Base-by-base conservation (phyloP, 2,888 invertebrate species). In the Pardosa pseudoannulata region DNA sequence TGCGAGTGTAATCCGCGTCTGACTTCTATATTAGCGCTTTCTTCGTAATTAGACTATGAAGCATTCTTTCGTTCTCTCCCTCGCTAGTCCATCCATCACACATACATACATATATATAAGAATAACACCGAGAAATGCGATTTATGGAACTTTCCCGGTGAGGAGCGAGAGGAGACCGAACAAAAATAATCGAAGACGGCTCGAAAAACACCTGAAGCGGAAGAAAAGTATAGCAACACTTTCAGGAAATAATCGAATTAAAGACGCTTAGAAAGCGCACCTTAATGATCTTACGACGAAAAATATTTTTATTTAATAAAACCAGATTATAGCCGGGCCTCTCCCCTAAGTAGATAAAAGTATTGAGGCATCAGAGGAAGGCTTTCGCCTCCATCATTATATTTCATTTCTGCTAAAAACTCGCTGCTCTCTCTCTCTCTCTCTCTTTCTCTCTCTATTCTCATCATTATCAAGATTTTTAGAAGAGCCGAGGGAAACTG, bases 221-320 rank as follows among this genome's bases (percentile, higher is more conserved):
- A 65, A 50, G 79, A 29, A 64, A 46, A 31, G 72, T 64, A 72
- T 79, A 41, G 56, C 56, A 73, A 67, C 41, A 65, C 46, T 76
- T 50, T 62, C 78, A 29, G 29, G 28, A 70, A 56, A 65, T 85
- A 85, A 85, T 85, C 72, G 78, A 85, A 85, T 85, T 85, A 85
- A 65, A 64, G 50, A 39, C 23, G 31, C 82, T 29, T 46, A 50
- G 83, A 85, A 78, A 85, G 78, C 73, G 46, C 39, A 36, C 78
- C 72, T 32, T 85, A 85, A 85, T 85, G 83, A 85, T 85, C 83
- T 78, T 73, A 78, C 28, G 78, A 81, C 56, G 81, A 81, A 81
- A 70, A 78, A 72, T 78, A 85, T 85, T 85, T 83, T 85, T 85
- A 85, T 85, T 85, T 78, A 85, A 85, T 85, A 85, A 78, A 85